phyloP scores from a whole-genome alignment of 2,113 vertebrate genomes.

The Bos javanicus region DNA sequence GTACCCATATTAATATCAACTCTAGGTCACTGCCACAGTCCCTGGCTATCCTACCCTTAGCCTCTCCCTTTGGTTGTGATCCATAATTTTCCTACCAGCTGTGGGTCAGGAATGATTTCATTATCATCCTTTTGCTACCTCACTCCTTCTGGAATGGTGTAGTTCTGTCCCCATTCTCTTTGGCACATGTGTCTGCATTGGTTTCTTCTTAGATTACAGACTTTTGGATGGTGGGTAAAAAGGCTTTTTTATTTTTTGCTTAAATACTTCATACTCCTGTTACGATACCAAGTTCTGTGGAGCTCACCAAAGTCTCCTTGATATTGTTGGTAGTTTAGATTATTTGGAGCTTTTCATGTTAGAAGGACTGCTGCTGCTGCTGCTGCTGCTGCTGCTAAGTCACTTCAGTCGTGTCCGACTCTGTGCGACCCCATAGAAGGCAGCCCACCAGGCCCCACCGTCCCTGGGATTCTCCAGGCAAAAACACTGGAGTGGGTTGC shows the following conservation, averaged over 20 bases:
- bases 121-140: background rate
- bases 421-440: no score
- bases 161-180: background rate
- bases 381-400: no score
- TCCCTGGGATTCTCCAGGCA: no score
- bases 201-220: background rate
- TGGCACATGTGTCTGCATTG: background rate
- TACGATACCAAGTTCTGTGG: background rate
- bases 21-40: background rate
- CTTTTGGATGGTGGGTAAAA: background rate
- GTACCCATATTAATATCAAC: background rate
- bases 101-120: background rate
- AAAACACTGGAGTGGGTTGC: no score
- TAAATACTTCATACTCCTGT: background rate
- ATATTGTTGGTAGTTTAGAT: background rate
- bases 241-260: background rate
- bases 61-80: background rate
- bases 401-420: no score
- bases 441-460: no score
- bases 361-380: background rate
- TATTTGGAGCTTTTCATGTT: background rate
- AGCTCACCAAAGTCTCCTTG: background rate
- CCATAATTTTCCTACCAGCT: background rate
- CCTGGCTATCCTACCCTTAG: fast-evolving
- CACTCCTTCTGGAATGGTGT: background rate